phyloP scores from a whole-genome alignment of 2,888 invertebrate genomes.

The Empis livida region DNA sequence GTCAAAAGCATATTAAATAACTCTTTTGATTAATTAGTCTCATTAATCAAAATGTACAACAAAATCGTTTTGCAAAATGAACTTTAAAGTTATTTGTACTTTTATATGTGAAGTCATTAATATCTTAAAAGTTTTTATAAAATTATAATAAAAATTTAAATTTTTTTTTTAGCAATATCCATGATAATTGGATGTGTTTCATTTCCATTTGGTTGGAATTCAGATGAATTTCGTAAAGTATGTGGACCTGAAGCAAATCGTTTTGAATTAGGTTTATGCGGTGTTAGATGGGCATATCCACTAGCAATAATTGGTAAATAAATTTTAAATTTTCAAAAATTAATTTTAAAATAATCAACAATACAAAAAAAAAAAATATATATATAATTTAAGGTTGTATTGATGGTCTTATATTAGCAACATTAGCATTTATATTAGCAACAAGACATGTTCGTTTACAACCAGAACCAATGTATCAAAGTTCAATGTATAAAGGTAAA shows the following conservation, averaged over 20 bases:
- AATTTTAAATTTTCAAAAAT: too few species aligned
- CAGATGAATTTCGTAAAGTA: slow-evolving; percentile 65
- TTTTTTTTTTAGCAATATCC: slow-evolving; percentile 53
- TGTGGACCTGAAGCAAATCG: slow-evolving; percentile 75
- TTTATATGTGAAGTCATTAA: too few species aligned
- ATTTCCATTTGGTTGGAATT: slow-evolving; percentile 87
- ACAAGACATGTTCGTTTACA: slow-evolving; percentile 76
- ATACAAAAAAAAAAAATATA: neutral
- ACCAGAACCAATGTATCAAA: slow-evolving; percentile 63
- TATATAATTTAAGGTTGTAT: slow-evolving; percentile 43
- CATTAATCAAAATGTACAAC: too few species aligned
- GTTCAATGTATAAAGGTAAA: slow-evolving; percentile 53
- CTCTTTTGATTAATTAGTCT: too few species aligned
- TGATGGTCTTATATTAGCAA: slow-evolving; percentile 74
- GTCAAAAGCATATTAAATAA: too few species aligned
- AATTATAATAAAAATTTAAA: neutral
- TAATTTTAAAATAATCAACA: too few species aligned
- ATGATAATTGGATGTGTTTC: slow-evolving; percentile 79
- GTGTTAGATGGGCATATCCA: slow-evolving; percentile 86
- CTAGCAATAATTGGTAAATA: slow-evolving; percentile 64
- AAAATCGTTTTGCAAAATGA: too few species aligned
- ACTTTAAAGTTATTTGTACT: too few species aligned
- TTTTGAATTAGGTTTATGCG: slow-evolving; percentile 69
- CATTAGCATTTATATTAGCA: slow-evolving; percentile 86
- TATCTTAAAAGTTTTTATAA: too few species aligned